Conservation (phyloP, 2,797 vertebrate species). For the Momotus momota region DNA sequence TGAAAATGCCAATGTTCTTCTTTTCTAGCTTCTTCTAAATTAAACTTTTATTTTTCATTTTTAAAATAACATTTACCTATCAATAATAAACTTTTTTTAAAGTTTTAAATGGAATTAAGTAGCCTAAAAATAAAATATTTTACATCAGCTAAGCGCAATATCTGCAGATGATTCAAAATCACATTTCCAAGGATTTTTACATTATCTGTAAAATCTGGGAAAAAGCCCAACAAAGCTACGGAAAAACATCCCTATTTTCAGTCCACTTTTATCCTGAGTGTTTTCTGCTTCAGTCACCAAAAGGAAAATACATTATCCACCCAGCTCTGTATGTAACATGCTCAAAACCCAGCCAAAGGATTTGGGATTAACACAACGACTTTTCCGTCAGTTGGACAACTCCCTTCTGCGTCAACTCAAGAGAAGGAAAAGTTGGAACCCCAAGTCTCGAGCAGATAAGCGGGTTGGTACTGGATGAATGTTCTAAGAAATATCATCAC, state of each 20-base stretch:
- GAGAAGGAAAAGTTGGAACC: not conserved
- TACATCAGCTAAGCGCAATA: not conserved
- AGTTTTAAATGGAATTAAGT: not conserved
- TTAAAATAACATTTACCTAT: not conserved
- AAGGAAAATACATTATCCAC: not conserved
- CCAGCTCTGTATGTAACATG: not conserved
- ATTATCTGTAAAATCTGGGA: not conserved
- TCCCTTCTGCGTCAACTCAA: not conserved
- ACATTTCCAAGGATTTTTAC: not conserved
- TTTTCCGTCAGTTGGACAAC: not conserved
- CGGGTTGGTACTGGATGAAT: not conserved
- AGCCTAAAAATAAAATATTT: not conserved
- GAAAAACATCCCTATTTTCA: too few relatives aligned
- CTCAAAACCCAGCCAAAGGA: not conserved
- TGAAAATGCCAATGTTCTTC: not conserved
- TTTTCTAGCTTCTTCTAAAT: not conserved
- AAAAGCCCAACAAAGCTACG: too few relatives aligned
- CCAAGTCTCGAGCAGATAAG: not conserved
- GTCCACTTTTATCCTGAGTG: not conserved
- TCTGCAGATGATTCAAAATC: not conserved
- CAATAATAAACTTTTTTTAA: not conserved
- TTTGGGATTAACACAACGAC: not conserved
- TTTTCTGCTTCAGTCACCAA: slow-evolving; percentile 20
- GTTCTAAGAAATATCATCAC: not conserved
- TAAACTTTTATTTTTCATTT: not conserved